Base-by-base conservation (phyloP, 2,888 invertebrate species). In the Neria commutata region DNA sequence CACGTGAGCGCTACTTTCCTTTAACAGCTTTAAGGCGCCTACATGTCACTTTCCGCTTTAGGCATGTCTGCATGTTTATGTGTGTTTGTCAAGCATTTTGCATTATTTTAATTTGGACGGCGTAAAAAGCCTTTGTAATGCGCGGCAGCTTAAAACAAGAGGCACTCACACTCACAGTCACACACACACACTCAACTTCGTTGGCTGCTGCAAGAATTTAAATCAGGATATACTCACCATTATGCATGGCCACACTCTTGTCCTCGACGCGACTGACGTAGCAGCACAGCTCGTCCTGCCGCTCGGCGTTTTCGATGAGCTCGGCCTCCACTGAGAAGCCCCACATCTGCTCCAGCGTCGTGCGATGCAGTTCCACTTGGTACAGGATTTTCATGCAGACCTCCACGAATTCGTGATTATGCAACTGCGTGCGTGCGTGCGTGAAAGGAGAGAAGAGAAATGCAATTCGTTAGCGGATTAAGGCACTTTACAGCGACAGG, bases 261-360 rank as follows among this genome's bases (percentile, higher is more conserved):
- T 95, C 95, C 82, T 95, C 95, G 57, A 98, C 95, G 62, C 97
- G 88, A 83, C 95, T 95, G 73, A 98, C 95, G 84, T 96, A 98
- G 83, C 97, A 96, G 84, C 96, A 95, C 48, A 98, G 88, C 81
- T 98, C 97, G 82, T 97, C 97, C 81, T 97, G 96, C 54, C 95
- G 86, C 81, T 97, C 97, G 10, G 94, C 91, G 83, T 97, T 97
- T 82, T 97, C 96, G 65, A 96, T 95, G 60, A 98, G 87, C 83
- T 98, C 97, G 2, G 97, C 97, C 83, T 98, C 98, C 53, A 98
- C 96, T 66, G 94, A 94, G 85, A 98, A 95, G 70, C 98, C 98
- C 92, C 97, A 98, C 92, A 96, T 95, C 81, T 94, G 93, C 74
- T 96, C 95, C 74, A 94, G 85, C 10, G 94, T 92, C 67, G 89